Evolutionary conservation across 2,797 vertebrate species (phyloP).

Genomic region (Megaceryle alcyon): DNA sequence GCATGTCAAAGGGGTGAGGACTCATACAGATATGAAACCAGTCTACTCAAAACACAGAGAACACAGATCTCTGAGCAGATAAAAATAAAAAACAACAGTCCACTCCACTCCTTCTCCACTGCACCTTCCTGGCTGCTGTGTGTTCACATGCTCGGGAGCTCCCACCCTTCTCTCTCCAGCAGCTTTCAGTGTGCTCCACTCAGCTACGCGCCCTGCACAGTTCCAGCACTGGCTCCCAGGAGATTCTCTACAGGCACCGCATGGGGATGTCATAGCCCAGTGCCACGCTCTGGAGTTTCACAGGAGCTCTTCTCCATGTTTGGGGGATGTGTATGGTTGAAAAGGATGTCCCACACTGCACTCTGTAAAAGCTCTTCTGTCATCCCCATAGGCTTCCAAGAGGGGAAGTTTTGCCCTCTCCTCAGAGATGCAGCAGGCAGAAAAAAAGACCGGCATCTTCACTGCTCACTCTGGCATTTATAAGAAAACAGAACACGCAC

Average conservation of each 20-base stretch:
- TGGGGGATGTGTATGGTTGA: accelerated
- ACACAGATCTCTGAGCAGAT: not conserved
- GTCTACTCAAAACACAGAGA: not conserved
- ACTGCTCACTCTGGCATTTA: not conserved
- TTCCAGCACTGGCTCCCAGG: not conserved
- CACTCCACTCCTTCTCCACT: not conserved
- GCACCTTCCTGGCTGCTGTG: not conserved
- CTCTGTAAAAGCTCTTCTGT: not conserved
- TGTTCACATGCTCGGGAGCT: not conserved
- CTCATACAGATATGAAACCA: not conserved
- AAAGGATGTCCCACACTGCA: not conserved
- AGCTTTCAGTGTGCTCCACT: not conserved
- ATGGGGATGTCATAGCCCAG: not conserved
- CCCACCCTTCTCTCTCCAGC: not conserved
- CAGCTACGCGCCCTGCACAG: not conserved
- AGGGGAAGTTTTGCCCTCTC: not conserved
- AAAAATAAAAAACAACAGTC: not conserved
- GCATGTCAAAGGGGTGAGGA: not conserved
- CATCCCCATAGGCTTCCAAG: not conserved
- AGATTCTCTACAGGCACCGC: accelerated
- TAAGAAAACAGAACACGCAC: not conserved
- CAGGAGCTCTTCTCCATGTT: not conserved
- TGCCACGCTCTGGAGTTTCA: accelerated
- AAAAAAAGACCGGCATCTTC: not conserved
- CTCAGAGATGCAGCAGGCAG: not conserved